phyloP scores from a whole-genome alignment of 2,888 invertebrate genomes.

The Blastobasis lacticolella region DNA sequence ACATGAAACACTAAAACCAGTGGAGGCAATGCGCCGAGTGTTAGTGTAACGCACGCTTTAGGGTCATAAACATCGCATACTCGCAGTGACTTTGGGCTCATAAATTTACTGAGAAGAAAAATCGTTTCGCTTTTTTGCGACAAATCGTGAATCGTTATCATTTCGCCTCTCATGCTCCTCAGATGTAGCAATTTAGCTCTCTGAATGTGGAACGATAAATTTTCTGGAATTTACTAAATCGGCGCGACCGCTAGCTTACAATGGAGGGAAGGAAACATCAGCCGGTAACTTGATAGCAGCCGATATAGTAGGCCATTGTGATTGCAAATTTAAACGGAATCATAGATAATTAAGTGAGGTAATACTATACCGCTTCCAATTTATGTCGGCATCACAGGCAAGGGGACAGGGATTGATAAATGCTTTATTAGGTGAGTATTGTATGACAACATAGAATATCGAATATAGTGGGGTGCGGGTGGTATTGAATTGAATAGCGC shows the following conservation, averaged over 20 bases:
- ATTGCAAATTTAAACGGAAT: too few species aligned
- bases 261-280: background rate
- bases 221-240: conserved; percentile 4
- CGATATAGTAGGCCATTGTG: too few species aligned
- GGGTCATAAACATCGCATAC: background rate
- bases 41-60: background rate
- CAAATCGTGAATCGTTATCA: conserved; percentile 8
- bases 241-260: background rate
- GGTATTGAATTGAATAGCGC: too few species aligned
- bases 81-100: background rate
- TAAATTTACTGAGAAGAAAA: background rate
- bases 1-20: background rate
- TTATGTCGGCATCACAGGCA: too few species aligned
- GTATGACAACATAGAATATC: too few species aligned
- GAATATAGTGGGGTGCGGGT: too few species aligned
- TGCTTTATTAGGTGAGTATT: too few species aligned
- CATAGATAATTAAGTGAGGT: too few species aligned
- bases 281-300: too few species aligned
- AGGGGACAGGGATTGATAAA: too few species aligned
- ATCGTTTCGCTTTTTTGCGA: conserved; percentile 6
- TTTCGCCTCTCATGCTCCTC: conserved; percentile 4
- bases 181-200: conserved; percentile 6
- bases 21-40: background rate
- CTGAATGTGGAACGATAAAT: conserved; percentile 7
- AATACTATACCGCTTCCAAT: too few species aligned